phyloP scores from a whole-genome alignment of 1,140 invertebrate genomes.

The Ips nitidus region DNA sequence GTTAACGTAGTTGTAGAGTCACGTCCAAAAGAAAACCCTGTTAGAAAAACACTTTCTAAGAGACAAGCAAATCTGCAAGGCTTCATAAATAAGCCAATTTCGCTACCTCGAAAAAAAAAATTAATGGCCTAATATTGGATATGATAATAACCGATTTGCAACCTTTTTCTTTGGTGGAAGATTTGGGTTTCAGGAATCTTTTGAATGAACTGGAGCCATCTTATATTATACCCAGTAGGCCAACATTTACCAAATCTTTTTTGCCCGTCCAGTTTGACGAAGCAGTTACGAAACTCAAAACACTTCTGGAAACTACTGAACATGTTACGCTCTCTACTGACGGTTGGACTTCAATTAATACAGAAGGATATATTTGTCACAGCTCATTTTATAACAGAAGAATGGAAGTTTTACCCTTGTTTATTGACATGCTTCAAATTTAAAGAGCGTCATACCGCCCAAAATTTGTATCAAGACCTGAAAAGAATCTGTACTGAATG shows the following conservation, averaged over 20 bases:
- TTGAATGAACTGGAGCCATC: conserved; percentile 7
- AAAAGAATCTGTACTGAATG: conserved; percentile 3
- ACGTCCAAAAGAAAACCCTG: not conserved
- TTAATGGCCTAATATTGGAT: conserved; percentile 13
- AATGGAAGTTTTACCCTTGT: conserved; percentile 2
- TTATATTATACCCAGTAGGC: conserved; percentile 5
- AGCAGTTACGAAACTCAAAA: not conserved
- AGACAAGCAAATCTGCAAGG: conserved; percentile 10
- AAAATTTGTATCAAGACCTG: conserved; percentile 8
- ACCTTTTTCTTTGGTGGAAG: conserved; percentile 11
- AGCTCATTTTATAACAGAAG: conserved; percentile 11
- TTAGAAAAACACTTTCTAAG: not conserved
- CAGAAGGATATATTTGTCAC: conserved; percentile 11
- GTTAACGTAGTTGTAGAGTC: not conserved
- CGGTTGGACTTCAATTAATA: conserved; percentile 8
- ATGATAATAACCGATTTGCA: conserved; percentile 20
- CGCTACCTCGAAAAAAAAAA: conserved; percentile 13
- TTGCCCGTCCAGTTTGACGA: not conserved
- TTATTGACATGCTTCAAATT: not conserved
- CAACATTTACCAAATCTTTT: conserved; percentile 7
- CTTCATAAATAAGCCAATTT: not conserved
- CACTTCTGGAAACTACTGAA: not conserved
- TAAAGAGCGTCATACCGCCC: conserved; percentile 6
- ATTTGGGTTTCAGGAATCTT: conserved; percentile 13
- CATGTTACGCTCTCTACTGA: not conserved